phyloP scores from a whole-genome alignment of 2,888 invertebrate genomes.

The Merodon equestris region DNA sequence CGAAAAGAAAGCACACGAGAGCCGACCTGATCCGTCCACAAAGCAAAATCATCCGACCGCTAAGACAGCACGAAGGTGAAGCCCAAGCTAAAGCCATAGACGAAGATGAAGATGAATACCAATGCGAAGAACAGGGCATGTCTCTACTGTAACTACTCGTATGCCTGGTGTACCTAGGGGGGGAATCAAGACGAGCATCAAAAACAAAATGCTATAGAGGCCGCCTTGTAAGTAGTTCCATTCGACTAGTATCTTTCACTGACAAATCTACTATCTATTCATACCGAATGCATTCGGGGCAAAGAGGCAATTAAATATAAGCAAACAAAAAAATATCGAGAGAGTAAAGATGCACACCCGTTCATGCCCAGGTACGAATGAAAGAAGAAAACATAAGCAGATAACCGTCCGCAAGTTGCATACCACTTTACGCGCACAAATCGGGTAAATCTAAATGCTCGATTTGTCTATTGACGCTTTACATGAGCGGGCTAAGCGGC shows the following conservation, averaged over 20 bases:
- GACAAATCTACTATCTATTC: slow-evolving; percentile 43
- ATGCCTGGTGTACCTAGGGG: slow-evolving; percentile 61
- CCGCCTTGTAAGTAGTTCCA: slow-evolving; percentile 50
- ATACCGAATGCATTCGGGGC: slow-evolving; percentile 43
- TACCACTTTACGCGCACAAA: slow-evolving; percentile 61
- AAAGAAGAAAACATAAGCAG: slow-evolving; percentile 55
- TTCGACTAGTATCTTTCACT: slow-evolving; percentile 29
- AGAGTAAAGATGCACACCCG: too few species aligned
- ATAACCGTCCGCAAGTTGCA: slow-evolving; percentile 29
- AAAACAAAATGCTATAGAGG: slow-evolving; percentile 61
- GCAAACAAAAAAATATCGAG: slow-evolving; percentile 22
- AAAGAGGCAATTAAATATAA: too few species aligned
- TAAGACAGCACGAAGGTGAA: slow-evolving; percentile 15
- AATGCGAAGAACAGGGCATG: slow-evolving; percentile 43
- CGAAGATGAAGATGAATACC: slow-evolving; percentile 6
- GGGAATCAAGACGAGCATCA: slow-evolving; percentile 16
- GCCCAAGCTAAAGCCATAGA: too few species aligned
- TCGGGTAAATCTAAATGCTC: slow-evolving; percentile 68
- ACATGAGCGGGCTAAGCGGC: slow-evolving; percentile 52
- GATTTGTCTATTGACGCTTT: slow-evolving; percentile 68
- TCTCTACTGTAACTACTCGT: slow-evolving; percentile 65
- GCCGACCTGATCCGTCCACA: slow-evolving; percentile 28
- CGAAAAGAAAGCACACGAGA: slow-evolving; percentile 31
- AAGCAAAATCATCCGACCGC: too few species aligned
- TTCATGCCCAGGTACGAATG: too few species aligned